These are phyloP conservation scores for Camponotus floridanus DNA, from an alignment of 1,140 invertebrate species.

Conservation along the genomic window DNA sequence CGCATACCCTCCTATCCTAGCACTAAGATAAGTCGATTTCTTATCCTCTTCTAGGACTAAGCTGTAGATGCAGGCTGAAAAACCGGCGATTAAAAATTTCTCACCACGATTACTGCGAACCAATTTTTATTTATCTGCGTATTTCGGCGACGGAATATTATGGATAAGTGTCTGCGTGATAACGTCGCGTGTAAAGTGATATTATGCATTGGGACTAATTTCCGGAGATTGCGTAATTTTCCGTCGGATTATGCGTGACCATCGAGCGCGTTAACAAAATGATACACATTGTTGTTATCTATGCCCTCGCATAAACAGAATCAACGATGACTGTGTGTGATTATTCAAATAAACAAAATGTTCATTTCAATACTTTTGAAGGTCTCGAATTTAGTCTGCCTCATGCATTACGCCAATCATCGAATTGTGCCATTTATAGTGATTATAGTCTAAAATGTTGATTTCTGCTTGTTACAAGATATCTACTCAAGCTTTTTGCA, in stretches of 20 bases:
- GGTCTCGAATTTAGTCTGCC: slow-evolving; percentile 21
- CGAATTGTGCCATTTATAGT: neutral
- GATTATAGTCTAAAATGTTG: neutral
- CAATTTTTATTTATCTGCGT: neutral
- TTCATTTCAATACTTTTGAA: neutral
- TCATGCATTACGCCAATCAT: slow-evolving; percentile 17
- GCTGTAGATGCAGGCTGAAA: slow-evolving; percentile 82
- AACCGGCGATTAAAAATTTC: neutral
- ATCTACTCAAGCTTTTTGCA: too few species aligned
- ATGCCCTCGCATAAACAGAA: neutral
- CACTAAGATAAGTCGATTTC: slow-evolving; percentile 90
- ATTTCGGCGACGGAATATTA: neutral
- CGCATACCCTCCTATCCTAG: slow-evolving; percentile 93
- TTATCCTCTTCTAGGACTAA: slow-evolving; percentile 87
- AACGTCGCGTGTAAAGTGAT: slow-evolving; percentile 64
- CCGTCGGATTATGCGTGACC: slow-evolving; percentile 48
- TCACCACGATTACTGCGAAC: neutral
- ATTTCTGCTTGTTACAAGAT: neutral
- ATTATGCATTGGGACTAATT: slow-evolving; percentile 57
- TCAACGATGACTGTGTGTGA: neutral
- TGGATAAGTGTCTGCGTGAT: slow-evolving; percentile 37
- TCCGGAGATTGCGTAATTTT: slow-evolving; percentile 70
- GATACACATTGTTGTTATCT: slow-evolving; percentile 48
- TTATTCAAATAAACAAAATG: slow-evolving; percentile 26
- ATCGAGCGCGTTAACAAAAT: slow-evolving; percentile 61